Evolutionary conservation across 2,888 invertebrate species (phyloP), one percentile per base, ranked within the genome.

Genomic region (Hirtodrosophila confusa): DNA sequence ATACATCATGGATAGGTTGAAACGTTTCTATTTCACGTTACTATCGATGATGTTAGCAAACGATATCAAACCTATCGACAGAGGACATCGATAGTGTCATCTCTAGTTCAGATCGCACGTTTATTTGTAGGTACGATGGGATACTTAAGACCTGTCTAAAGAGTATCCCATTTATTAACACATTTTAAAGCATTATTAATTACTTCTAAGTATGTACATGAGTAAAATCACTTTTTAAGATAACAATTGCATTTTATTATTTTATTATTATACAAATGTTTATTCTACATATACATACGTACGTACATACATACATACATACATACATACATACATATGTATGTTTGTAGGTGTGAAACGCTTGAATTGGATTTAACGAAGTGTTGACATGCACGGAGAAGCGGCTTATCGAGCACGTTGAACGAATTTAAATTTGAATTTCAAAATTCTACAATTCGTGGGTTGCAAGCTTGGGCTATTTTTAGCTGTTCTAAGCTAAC

Each of bases 401-500:
- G 36, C 12, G 9, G 17, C 23, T 41, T 27, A 51, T 29, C 7
- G 23, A 41, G 29, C 27, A 27, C 6, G 4, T 27, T 47, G 6
- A 37, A 29, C 7, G 17, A 17, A 17, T 17, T 17, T 17, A 27
- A 27, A 27, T 27, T 60, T 41, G 10, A 36, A 39, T 39, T 44
- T 12, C 6, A 24, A 41, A 47, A 37, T 41, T 47, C 44, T 33
- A 29, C 4, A 17, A 43, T 23, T 35, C 11, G 27, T 53, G 41
- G 29, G 23, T 57, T 53, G 36, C 39, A 48, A 36, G 58, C 36
- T 33, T 23, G 33, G 4, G 33, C 44, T 41, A 62, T 50, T 55
- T 50, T 55, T 55, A 64, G 40, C 31, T 0, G 10, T 47, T 57
- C 51, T 49, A 53, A 69, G 55, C 61, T 69, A 71, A 68, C 69